Conservation (phyloP, 2,888 invertebrate genomes). For the Machimus atricapillus region DNA sequence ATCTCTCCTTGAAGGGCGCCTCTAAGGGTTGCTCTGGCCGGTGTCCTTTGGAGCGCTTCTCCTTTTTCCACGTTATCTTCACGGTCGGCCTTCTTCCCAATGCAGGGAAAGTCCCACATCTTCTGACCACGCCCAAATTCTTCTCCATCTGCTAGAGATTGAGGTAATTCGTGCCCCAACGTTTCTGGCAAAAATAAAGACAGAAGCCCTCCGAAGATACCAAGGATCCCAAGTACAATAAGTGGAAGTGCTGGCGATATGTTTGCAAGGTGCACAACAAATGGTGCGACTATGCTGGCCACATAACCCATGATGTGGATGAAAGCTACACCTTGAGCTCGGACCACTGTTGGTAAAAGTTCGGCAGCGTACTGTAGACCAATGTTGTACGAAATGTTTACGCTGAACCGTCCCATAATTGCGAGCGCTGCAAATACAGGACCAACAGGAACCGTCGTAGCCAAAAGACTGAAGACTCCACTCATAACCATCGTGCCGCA, state of each 20-base stretch:
- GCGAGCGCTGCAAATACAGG: slow-evolving; percentile 79
- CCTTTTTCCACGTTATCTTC: slow-evolving; percentile 51
- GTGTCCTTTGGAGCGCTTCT: slow-evolving; percentile 52
- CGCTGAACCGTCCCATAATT: slow-evolving; percentile 82
- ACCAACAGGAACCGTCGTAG: slow-evolving; percentile 76
- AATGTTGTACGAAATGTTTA: slow-evolving; percentile 90
- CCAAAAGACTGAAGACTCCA: slow-evolving; percentile 80
- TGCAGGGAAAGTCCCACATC: slow-evolving; percentile 83
- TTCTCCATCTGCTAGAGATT: slow-evolving; percentile 86
- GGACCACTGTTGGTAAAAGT: slow-evolving; percentile 82
- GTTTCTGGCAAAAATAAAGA: slow-evolving; percentile 86
- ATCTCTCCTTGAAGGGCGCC: slow-evolving; percentile 70
- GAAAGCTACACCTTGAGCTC: slow-evolving; percentile 85
- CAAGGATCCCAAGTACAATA: slow-evolving; percentile 77
- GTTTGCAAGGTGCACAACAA: slow-evolving; percentile 82
- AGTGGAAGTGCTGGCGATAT: slow-evolving; percentile 77
- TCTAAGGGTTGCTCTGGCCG: slow-evolving; percentile 65
- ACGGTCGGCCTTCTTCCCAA: slow-evolving; percentile 68
- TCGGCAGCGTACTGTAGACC: slow-evolving; percentile 90
- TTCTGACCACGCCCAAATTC: slow-evolving; percentile 81
- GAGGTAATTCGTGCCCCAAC: slow-evolving; percentile 83
- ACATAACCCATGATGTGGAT: slow-evolving; percentile 90
- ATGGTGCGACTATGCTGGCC: slow-evolving; percentile 82
- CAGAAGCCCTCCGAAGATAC: slow-evolving; percentile 77
- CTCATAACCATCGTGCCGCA: slow-evolving; percentile 83